A percentile compares a stretch with the other conserved stretches of the same genome.
phyloP scores from a whole-genome alignment of 2,113 vertebrate species.

The Periophthalmodon schlosseri region DNA sequence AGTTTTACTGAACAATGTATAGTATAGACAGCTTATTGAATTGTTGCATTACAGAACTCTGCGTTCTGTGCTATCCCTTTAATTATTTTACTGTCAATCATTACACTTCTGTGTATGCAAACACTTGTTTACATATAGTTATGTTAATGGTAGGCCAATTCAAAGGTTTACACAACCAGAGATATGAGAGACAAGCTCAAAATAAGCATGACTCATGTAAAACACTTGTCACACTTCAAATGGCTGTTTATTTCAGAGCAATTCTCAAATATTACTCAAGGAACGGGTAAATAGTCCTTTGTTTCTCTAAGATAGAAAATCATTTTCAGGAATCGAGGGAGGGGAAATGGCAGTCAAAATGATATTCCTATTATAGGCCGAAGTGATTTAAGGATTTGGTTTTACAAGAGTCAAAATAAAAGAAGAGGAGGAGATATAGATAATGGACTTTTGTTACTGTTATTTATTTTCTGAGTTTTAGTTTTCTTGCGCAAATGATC shows the following conservation, averaged over 20 bases:
- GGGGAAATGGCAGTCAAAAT: neutral
- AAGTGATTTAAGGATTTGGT: neutral
- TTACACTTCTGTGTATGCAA: neutral
- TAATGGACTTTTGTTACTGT: neutral
- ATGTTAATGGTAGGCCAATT: neutral
- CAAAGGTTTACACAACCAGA: neutral
- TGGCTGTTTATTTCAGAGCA: neutral
- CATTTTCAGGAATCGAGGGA: neutral
- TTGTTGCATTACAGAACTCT: neutral
- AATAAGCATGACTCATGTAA: neutral
- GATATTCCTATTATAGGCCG: neutral
- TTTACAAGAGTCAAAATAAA: neutral
- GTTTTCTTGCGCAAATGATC: neutral
- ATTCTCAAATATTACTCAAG: neutral
- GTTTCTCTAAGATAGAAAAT: conserved; percentile 1
- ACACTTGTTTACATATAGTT: neutral
- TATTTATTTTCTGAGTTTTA: neutral
- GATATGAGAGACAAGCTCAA: neutral
- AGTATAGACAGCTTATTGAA: neutral
- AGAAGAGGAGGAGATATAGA: neutral
- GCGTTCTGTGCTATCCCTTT: neutral
- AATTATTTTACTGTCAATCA: neutral
- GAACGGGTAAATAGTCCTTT: neutral
- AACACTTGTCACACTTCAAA: conserved; percentile 6
- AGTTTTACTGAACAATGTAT: neutral